These are phyloP conservation scores for Aphelocoma californica DNA, from an alignment of 2,797 vertebrate species.

Conservation along the genomic window DNA sequence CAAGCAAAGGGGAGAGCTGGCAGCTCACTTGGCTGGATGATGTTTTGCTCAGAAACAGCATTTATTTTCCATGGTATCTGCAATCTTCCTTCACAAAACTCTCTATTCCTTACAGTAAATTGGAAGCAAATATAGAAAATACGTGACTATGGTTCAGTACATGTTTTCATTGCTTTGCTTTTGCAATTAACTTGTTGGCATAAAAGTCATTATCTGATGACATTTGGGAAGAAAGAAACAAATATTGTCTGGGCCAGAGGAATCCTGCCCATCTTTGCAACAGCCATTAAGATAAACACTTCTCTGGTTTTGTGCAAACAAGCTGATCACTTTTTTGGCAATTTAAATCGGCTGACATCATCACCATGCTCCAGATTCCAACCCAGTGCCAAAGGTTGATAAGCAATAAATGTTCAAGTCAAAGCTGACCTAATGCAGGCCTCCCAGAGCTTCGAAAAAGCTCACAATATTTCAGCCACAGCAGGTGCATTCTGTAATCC, in stretches of 20 bases:
- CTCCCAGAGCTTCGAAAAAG: conserved; percentile 46
- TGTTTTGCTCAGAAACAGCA: not conserved
- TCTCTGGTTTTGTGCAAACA: conserved; percentile 42
- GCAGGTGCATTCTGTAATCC: conserved; percentile 62
- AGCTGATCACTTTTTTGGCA: conserved; percentile 52
- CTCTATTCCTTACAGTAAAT: conserved; percentile 53
- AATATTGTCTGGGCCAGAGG: conserved; percentile 48
- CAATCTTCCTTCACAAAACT: not conserved
- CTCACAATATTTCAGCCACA: conserved; percentile 58
- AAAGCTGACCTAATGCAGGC: conserved; percentile 38
- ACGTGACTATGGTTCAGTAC: conserved; percentile 8
- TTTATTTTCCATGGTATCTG: conserved; percentile 6
- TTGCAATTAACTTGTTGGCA: conserved; percentile 77
- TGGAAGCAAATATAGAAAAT: conserved; percentile 51
- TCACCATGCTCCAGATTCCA: conserved; percentile 25
- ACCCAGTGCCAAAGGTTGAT: not conserved
- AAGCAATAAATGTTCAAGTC: conserved; percentile 58
- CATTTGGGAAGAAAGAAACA: conserved; percentile 58
- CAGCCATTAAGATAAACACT: conserved; percentile 67
- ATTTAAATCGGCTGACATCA: conserved; percentile 38
- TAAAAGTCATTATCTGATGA: conserved; percentile 66
- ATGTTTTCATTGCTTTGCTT: conserved; percentile 66
- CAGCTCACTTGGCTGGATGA: not conserved
- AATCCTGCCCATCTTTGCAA: conserved; percentile 35
- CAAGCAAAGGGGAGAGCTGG: not conserved